Percentiles rank a stretch among this genome's conserved stretches.
phyloP scores from a whole-genome alignment of 2,888 invertebrate genomes.

The Anaspis maculata region DNA sequence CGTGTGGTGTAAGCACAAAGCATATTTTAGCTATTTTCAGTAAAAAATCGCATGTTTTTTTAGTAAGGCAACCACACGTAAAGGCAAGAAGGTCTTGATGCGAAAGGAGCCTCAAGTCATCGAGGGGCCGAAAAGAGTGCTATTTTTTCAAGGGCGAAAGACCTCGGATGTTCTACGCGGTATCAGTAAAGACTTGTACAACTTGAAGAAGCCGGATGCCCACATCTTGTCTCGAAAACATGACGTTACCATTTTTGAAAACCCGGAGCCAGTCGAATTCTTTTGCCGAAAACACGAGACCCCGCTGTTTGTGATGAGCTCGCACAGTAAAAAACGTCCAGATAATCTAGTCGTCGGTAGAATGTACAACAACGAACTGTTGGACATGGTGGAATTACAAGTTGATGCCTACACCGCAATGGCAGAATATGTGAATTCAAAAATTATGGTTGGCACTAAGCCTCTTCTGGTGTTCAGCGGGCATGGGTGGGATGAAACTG shows the following conservation, averaged over 20 bases:
- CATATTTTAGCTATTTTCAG: not conserved
- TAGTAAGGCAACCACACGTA: slow-evolving; percentile 84
- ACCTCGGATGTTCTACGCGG: slow-evolving; percentile 61
- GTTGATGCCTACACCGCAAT: slow-evolving; percentile 75
- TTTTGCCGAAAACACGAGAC: slow-evolving; percentile 77
- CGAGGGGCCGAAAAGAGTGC: slow-evolving; percentile 76
- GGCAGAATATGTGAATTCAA: slow-evolving; percentile 69
- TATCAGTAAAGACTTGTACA: slow-evolving; percentile 77
- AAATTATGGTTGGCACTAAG: slow-evolving; percentile 60
- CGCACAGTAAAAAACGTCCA: slow-evolving; percentile 91
- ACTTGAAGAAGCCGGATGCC: slow-evolving; percentile 79
- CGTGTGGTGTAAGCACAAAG: slow-evolving; percentile 40
- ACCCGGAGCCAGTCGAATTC: slow-evolving; percentile 70
- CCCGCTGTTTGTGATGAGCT: slow-evolving; percentile 82
- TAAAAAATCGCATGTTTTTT: slow-evolving; percentile 24
- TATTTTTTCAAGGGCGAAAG: slow-evolving; percentile 81
- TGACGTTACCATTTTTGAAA: slow-evolving; percentile 89
- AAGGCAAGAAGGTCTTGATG: slow-evolving; percentile 75
- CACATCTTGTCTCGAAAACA: slow-evolving; percentile 71
- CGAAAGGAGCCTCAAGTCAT: slow-evolving; percentile 78
- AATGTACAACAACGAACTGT: slow-evolving; percentile 77
- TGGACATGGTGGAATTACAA: slow-evolving; percentile 96
- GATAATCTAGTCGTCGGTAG: slow-evolving; percentile 86
- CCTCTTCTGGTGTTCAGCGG: slow-evolving; percentile 90
- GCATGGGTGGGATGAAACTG: slow-evolving; percentile 75